A percentile compares a stretch with the other conserved stretches of the same genome.
These are phyloP conservation scores for Leucoma salicis DNA, from an alignment of 2,888 invertebrate genomes.

Conservation along the genomic window DNA sequence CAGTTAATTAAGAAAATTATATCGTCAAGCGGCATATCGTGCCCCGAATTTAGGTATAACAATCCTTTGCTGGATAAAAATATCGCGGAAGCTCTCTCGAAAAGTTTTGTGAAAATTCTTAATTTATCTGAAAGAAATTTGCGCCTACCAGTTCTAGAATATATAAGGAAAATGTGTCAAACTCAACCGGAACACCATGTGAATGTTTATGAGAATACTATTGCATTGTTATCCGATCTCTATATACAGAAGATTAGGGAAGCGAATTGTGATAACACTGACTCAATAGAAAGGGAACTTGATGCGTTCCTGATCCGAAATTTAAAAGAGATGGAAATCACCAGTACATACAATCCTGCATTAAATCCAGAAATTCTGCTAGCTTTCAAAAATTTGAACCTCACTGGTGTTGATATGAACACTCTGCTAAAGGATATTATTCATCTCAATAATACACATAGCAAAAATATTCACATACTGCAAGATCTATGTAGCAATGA, in stretches of 20 bases:
- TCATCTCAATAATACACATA: conserved; percentile 37
- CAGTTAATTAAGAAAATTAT: conserved; percentile 62
- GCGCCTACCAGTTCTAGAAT: conserved; percentile 52
- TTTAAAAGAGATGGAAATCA: conserved; percentile 46
- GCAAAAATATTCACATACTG: conserved; percentile 40
- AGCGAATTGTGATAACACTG: conserved; percentile 1
- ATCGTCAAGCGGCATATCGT: conserved; percentile 44
- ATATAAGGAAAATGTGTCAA: conserved; percentile 60
- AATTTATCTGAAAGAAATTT: conserved; percentile 49
- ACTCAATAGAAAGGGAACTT: conserved; percentile 41
- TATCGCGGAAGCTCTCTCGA: conserved; percentile 56
- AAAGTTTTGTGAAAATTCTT: conserved; percentile 63
- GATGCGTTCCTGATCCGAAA: conserved; percentile 58
- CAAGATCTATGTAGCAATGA: conserved; percentile 52
- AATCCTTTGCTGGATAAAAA: conserved; percentile 63
- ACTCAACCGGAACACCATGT: conserved; percentile 53
- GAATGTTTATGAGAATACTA: conserved; percentile 49
- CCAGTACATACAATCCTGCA: conserved; percentile 36
- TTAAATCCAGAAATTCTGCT: conserved; percentile 59
- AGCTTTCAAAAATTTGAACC: conserved; percentile 60
- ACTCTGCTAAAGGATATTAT: conserved; percentile 47
- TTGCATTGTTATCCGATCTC: conserved; percentile 43
- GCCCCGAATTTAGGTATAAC: conserved; percentile 54
- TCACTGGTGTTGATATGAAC: conserved; percentile 33
- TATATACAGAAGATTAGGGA: conserved; percentile 42